These are phyloP conservation scores for Castor canadensis DNA, from an alignment of 2,113 vertebrate species.

Conservation along the genomic window DNA sequence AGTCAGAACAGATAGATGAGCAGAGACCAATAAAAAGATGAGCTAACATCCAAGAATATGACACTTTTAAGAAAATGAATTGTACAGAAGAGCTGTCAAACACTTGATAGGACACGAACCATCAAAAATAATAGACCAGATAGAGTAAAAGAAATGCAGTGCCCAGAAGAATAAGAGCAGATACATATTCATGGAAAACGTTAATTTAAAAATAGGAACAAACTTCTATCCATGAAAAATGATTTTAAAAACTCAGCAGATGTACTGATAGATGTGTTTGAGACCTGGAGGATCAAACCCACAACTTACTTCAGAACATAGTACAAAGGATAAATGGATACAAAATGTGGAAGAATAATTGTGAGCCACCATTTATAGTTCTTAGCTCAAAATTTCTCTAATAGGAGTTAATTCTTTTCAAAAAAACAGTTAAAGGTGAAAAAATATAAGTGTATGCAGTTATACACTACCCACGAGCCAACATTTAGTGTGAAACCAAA, in stretches of 20 bases:
- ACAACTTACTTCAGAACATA: constrained; percentile 1
- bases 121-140: not conserved
- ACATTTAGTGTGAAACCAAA: not conserved
- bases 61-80: not conserved
- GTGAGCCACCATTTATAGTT: not conserved
- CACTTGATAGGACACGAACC: not conserved
- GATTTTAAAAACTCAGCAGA: not conserved
- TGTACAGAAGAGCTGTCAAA: not conserved
- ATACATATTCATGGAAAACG: not conserved
- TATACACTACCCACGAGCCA: not conserved
- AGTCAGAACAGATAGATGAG: not conserved
- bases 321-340: not conserved
- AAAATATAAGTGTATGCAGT: not conserved
- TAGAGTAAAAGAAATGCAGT: not conserved
- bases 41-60: not conserved
- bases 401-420: not conserved
- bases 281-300: constrained; percentile 8
- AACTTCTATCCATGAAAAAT: not conserved
- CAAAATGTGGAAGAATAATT: not conserved
- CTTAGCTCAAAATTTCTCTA: not conserved
- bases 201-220: not conserved
- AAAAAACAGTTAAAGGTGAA: not conserved
- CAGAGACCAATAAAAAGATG: not conserved
- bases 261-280: not conserved
- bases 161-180: not conserved